Percentiles rank a stretch among this genome's conserved stretches.
phyloP scores from a whole-genome alignment of 2,888 invertebrate species.

The Machimus atricapillus region DNA sequence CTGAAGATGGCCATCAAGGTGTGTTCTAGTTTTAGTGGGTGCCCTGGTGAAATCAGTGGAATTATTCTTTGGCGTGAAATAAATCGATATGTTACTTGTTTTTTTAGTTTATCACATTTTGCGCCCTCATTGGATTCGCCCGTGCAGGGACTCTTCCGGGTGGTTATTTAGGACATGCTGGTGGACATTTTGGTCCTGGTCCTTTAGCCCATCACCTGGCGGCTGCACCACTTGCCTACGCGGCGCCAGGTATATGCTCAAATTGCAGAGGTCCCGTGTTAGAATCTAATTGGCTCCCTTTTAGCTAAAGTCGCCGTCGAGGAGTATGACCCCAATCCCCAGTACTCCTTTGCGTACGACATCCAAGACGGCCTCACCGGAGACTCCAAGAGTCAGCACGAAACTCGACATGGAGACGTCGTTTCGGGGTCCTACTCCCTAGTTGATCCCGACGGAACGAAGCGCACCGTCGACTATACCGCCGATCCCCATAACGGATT shows the following conservation, averaged over 20 bases:
- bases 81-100: conserved; percentile 16
- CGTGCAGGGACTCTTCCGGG: conserved; percentile 49
- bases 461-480: conserved; percentile 66
- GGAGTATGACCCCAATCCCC: conserved; percentile 50
- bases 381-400: conserved; percentile 63
- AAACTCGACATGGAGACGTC: conserved; percentile 66
- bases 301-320: conserved; percentile 48
- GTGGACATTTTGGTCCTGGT: conserved; percentile 44
- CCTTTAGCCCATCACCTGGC: conserved; percentile 45
- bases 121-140: conserved; percentile 50
- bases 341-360: conserved; percentile 59
- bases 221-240: conserved; percentile 52
- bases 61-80: background rate
- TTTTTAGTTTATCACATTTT: conserved; percentile 50
- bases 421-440: conserved; percentile 63
- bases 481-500: conserved; percentile 62
- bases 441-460: conserved; percentile 65
- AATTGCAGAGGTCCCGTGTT: background rate
- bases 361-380: conserved; percentile 60
- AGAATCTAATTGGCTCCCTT: background rate
- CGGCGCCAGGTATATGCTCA: conserved; percentile 45
- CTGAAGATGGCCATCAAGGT: conserved; percentile 50
- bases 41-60: background rate
- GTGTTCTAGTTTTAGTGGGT: conserved; percentile 44
- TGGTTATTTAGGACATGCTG: conserved; percentile 43